Conservation (phyloP, 2,113 vertebrate species). For the Polyodon spathula region DNA sequence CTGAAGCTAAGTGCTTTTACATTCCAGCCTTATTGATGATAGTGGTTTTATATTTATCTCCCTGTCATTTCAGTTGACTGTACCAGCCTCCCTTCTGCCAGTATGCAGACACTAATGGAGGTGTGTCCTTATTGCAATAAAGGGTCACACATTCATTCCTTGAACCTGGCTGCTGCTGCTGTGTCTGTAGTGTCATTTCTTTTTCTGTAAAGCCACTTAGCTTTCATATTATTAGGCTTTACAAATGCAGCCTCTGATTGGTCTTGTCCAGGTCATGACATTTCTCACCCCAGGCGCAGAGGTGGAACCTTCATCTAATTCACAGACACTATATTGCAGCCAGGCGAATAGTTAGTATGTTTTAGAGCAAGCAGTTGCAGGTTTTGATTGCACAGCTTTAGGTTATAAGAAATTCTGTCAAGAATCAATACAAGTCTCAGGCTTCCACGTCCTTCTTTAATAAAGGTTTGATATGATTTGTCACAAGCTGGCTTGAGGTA, state of each 20-base stretch:
- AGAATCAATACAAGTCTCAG: constrained; percentile 84
- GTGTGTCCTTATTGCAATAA: constrained; percentile 61
- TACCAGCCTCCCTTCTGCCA: constrained; percentile 58
- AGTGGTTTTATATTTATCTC: constrained; percentile 78
- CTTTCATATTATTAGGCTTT: constrained; percentile 35
- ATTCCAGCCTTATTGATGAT: constrained; percentile 74
- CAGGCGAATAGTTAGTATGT: constrained; percentile 60
- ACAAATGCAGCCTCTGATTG: constrained; percentile 44
- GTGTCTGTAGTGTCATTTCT: too few relatives aligned
- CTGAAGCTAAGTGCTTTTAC: constrained; percentile 83
- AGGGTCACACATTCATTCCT: constrained; percentile 63
- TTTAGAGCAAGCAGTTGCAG: constrained; percentile 64
- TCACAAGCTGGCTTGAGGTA: constrained; percentile 76
- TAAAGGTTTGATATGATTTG: constrained; percentile 90
- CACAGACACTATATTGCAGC: constrained; percentile 59
- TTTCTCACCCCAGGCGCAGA: constrained; percentile 42
- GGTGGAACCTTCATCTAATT: constrained; percentile 56
- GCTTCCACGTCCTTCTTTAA: constrained; percentile 86
- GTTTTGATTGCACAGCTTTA: constrained; percentile 77
- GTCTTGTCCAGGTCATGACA: constrained; percentile 54
- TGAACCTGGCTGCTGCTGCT: too few relatives aligned
- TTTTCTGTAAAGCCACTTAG: constrained; percentile 13
- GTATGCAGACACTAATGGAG: constrained; percentile 77
- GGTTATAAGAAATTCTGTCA: constrained; percentile 82
- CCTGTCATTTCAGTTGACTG: constrained; percentile 74